Conservation (phyloP, 2,797 vertebrate species). For the Anisognathus igniventris region DNA sequence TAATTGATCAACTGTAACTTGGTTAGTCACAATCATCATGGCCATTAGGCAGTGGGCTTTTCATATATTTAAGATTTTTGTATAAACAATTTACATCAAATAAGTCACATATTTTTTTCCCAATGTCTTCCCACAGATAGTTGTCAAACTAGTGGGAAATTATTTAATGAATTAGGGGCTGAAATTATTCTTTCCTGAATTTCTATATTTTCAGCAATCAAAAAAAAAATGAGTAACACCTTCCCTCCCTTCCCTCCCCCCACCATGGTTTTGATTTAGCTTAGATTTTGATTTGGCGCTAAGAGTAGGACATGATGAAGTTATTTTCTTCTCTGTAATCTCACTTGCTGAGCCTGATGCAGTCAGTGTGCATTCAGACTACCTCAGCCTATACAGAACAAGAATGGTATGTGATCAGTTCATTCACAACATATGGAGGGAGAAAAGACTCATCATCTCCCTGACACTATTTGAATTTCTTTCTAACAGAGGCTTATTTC, state of each 20-base stretch:
- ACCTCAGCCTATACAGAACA: background rate
- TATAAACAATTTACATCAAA: background rate
- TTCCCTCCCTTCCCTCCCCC: rapidly evolving
- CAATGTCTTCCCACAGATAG: background rate
- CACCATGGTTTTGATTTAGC: background rate
- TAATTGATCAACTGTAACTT: background rate
- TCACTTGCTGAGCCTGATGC: background rate
- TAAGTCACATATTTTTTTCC: background rate
- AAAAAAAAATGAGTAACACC: background rate
- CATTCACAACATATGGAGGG: background rate
- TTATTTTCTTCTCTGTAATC: background rate
- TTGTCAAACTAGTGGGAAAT: background rate
- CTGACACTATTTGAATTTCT: background rate
- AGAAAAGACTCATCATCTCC: background rate
- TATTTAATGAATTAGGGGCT: background rate
- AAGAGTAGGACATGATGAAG: background rate
- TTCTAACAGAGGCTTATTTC: background rate
- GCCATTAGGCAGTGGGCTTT: background rate
- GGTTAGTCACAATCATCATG: background rate
- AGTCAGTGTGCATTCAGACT: background rate
- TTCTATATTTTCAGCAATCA: background rate
- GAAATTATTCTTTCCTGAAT: background rate
- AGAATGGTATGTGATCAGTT: background rate
- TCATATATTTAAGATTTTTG: background rate
- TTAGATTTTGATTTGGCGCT: background rate